Percentiles rank a stretch among this genome's conserved stretches.
phyloP scores from a whole-genome alignment of 2,888 invertebrate genomes.

The Neoitamus cyanurus region DNA sequence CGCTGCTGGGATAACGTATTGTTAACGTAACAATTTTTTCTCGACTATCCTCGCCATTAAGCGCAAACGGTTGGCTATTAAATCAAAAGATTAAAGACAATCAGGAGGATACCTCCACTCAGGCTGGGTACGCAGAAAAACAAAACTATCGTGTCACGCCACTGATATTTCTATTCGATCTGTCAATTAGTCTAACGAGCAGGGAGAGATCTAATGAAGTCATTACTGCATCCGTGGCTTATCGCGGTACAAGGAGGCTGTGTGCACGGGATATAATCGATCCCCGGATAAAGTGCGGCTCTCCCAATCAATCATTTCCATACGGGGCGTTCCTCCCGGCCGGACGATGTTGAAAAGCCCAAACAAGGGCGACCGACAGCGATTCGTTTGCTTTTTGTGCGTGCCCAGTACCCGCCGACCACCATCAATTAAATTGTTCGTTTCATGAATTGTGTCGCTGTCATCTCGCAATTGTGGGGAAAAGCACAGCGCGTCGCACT shows the following conservation, averaged over 20 bases:
- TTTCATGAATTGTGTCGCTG: slow-evolving; percentile 29
- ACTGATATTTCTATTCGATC: neutral
- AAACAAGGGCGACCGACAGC: slow-evolving; percentile 9
- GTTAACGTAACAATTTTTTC: neutral
- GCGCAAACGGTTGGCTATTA: neutral
- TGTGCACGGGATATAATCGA: neutral
- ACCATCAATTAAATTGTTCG: slow-evolving; percentile 27
- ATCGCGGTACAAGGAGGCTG: neutral
- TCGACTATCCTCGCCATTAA: neutral
- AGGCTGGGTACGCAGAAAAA: neutral
- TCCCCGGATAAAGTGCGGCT: neutral
- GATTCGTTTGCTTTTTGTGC: neutral
- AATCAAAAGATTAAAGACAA: neutral
- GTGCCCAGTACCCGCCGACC: neutral
- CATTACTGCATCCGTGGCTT: slow-evolving; percentile 4
- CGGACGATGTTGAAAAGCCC: slow-evolving; percentile 17
- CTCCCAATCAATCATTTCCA: slow-evolving; percentile 34
- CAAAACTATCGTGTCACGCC: neutral
- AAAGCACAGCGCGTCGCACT: neutral
- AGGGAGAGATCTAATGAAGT: slow-evolving; percentile 25
- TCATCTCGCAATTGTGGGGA: slow-evolving; percentile 4
- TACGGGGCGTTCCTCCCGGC: slow-evolving; percentile 22
- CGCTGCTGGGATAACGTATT: neutral
- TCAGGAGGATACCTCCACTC: neutral
- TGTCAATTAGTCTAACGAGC: slow-evolving; percentile 1